Percentiles rank a stretch among this genome's conserved stretches.
Evolutionary conservation across 2,888 invertebrate species (phyloP).

Genomic region (Sepioteuthis lessoniana): DNA sequence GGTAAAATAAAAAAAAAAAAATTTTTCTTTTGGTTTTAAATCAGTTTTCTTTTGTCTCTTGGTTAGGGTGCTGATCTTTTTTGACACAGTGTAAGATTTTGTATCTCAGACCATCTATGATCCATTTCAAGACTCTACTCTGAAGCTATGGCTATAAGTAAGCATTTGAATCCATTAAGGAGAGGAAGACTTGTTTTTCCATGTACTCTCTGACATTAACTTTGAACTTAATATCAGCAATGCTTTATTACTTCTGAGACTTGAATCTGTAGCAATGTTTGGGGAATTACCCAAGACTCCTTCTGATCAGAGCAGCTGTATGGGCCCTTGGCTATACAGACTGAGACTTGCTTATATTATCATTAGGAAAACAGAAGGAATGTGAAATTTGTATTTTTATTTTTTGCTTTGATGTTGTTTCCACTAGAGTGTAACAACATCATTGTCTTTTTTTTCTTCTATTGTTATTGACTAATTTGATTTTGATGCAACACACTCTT

Average conservation of each 20-base stretch:
- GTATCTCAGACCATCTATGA: neutral
- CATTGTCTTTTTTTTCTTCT: neutral
- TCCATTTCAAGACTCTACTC: neutral
- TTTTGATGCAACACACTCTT: neutral
- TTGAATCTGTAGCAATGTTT: conserved; percentile 4
- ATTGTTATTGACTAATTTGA: neutral
- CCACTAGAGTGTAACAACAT: neutral
- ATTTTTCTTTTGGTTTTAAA: too few species aligned
- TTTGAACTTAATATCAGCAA: neutral
- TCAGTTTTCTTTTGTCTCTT: too few species aligned
- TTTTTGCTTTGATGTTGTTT: neutral
- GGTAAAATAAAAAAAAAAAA: too few species aligned
- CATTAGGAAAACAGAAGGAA: neutral
- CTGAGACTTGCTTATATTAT: neutral
- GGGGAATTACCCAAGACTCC: conserved; percentile 18
- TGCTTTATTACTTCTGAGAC: neutral
- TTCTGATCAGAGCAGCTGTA: neutral
- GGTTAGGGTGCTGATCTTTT: too few species aligned
- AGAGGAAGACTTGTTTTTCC: neutral
- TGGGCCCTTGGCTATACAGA: conserved; percentile 18
- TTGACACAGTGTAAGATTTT: too few species aligned
- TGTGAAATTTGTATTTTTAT: neutral
- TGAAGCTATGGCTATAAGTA: neutral
- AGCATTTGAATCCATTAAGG: neutral
- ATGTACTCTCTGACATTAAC: conserved; percentile 13